Percentiles rank a stretch among this genome's conserved stretches.
phyloP scores from a whole-genome alignment of 2,113 vertebrate species.

The Salminus brasiliensis region DNA sequence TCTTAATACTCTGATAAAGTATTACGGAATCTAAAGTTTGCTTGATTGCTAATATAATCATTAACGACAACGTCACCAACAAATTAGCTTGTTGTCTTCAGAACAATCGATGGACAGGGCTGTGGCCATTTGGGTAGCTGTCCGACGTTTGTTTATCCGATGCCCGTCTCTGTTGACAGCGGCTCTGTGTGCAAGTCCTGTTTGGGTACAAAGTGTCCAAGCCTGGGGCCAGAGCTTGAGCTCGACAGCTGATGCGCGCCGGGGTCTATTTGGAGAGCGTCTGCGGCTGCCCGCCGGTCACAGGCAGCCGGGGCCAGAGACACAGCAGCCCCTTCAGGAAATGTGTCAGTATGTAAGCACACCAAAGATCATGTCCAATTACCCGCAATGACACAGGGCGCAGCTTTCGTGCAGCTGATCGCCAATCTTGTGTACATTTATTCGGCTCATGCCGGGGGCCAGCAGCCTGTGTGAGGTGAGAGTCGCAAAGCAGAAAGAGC shows the following conservation, averaged over 20 bases:
- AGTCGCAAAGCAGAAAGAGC: not conserved
- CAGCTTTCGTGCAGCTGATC: constrained; percentile 1
- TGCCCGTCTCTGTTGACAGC: not conserved
- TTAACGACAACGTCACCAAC: not conserved
- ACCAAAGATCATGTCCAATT: constrained; percentile 1
- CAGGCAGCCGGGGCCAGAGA: not conserved
- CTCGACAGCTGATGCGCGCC: not conserved
- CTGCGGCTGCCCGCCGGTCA: not conserved
- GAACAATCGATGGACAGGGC: not conserved
- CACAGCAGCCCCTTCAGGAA: not conserved
- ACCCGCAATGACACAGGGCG: not conserved
- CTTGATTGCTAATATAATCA: too few relatives aligned
- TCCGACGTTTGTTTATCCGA: not conserved
- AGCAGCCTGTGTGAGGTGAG: not conserved
- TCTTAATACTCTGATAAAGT: too few relatives aligned
- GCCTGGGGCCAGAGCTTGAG: not conserved
- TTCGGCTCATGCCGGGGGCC: too few relatives aligned
- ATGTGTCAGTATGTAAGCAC: constrained; percentile 16
- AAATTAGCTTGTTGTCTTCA: not conserved
- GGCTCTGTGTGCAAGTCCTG: not conserved
- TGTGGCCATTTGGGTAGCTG: not conserved
- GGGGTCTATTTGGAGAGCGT: not conserved
- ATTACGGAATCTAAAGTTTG: too few relatives aligned
- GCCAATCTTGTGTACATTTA: not conserved
- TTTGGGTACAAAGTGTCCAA: not conserved